Base-by-base conservation (phyloP, 1,140 invertebrate species). In the Thereuonema tuberculata region DNA sequence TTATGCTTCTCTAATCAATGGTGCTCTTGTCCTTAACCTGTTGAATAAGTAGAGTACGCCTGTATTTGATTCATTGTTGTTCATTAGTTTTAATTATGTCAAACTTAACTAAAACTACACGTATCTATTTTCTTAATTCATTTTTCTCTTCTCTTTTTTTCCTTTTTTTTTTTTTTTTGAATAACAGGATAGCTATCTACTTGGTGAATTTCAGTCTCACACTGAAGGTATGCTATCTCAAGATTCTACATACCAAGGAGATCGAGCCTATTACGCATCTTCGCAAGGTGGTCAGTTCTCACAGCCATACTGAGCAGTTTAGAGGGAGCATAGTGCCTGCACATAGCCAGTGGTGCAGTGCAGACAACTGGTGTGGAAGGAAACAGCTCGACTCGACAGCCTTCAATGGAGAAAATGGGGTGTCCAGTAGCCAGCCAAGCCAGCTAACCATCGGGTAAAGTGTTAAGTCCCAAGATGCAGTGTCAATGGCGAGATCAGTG, bases 161-260 rank as follows among this genome's bases (percentile, higher is more conserved):
- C n/a, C n/a, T n/a, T n/a, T n/a, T n/a, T n/a, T n/a, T n/a, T n/a
- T n/a, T 17, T 21, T 21, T 53, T 61, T 62, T 61, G 15, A 9
- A 26, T 67, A 63, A 29, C 87, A 94, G 78, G 92, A 96, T 73
- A 88, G 85, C 26, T 86, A 86, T 67, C 80, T 86, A 46, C 81
- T 81, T 61, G 86, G 87, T 63, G 90, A 93, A 64, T 89, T 91
- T 71, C 89, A 91, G 67, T 94, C 90, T 27, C 92, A 95, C 74
- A 89, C 91, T 77, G 93, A 96, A 70, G 90, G 89, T 48, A 79
- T 97, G 61, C 76, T 97, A 63, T 96, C 92, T 2, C 92, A 97
- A 75, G 93, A 97, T 75, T 93, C 89, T 9, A 90, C 87, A 62
- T 94, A 93, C 75, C 89, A 93, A 74, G 86, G 82, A 52, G 85